phyloP scores from a whole-genome alignment of 2,888 invertebrate species.

The Pseudanteris insignis region DNA sequence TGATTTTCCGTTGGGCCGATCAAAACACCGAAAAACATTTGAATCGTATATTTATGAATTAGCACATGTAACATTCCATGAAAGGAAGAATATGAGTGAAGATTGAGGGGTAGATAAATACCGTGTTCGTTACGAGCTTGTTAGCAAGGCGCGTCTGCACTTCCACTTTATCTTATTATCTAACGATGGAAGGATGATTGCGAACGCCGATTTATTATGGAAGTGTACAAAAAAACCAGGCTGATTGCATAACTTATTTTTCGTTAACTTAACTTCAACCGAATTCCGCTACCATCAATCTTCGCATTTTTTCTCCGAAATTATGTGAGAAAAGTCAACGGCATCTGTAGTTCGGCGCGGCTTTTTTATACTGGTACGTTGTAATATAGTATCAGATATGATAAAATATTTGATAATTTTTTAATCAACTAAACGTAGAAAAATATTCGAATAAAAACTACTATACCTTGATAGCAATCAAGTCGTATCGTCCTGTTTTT shows the following conservation, averaged over 20 bases:
- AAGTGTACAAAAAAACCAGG: constrained; percentile 17
- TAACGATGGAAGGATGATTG: constrained; percentile 38
- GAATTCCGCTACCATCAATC: constrained; percentile 24
- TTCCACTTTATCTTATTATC: constrained; percentile 40
- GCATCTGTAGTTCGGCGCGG: not conserved
- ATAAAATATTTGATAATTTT: too few relatives aligned
- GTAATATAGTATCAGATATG: too few relatives aligned
- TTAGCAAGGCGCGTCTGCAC: constrained; percentile 43
- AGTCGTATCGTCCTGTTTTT: too few relatives aligned
- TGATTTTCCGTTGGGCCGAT: constrained; percentile 31
- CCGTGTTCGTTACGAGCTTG: constrained; percentile 42
- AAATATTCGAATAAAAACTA: too few relatives aligned
- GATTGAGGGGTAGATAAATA: constrained; percentile 41
- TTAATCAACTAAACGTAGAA: too few relatives aligned
- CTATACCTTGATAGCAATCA: too few relatives aligned
- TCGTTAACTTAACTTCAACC: constrained; percentile 11
- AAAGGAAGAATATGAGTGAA: constrained; percentile 26
- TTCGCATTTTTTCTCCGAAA: constrained; percentile 1
- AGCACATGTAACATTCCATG: constrained; percentile 18
- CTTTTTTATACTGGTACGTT: too few relatives aligned
- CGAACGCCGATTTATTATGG: constrained; percentile 35
- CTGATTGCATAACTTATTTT: constrained; percentile 34
- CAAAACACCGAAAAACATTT: constrained; percentile 25
- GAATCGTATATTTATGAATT: constrained; percentile 26
- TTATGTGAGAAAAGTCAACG: constrained; percentile 5